Percentiles rank a stretch among this genome's conserved stretches.
Conservation (phyloP, 1,140 invertebrate genomes). For the Magallana gigas region DNA sequence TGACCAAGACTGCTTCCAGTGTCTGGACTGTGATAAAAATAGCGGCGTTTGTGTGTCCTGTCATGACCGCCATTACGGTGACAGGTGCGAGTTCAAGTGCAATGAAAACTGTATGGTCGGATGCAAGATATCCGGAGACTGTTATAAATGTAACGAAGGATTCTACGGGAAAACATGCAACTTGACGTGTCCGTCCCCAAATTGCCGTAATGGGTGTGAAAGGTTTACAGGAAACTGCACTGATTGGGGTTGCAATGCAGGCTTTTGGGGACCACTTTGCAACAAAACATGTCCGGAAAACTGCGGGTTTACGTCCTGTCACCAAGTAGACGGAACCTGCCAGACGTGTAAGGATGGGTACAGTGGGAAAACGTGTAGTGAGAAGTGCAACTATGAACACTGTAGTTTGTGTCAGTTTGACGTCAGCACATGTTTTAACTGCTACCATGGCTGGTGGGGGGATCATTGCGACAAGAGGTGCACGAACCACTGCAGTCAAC, state of each 20-base stretch:
- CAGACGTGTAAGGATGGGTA: slow-evolving; percentile 42
- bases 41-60: slow-evolving; percentile 7
- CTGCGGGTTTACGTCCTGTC: slow-evolving; percentile 34
- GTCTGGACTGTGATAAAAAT: background rate
- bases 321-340: slow-evolving; percentile 27
- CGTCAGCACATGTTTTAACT: slow-evolving; percentile 43
- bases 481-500: background rate
- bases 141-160: slow-evolving; percentile 42
- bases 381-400: slow-evolving; percentile 38
- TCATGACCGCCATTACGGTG: slow-evolving; percentile 26
- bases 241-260: slow-evolving; percentile 37
- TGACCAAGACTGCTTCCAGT: slow-evolving; percentile 4
- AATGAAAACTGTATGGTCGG: slow-evolving; percentile 43
- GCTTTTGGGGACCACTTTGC: slow-evolving; percentile 35
- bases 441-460: slow-evolving; percentile 26
- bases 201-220: slow-evolving; percentile 44
- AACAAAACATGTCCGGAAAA: slow-evolving; percentile 41
- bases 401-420: slow-evolving; percentile 44
- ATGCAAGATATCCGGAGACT: slow-evolving; percentile 29
- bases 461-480: slow-evolving; percentile 42
- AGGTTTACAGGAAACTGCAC: slow-evolving; percentile 36
- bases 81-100: slow-evolving; percentile 32
- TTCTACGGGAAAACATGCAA: slow-evolving; percentile 28
- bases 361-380: slow-evolving; percentile 3
- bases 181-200: slow-evolving; percentile 29